phyloP scores from a whole-genome alignment of 2,113 vertebrate species.

The Elephantulus edwardii region DNA sequence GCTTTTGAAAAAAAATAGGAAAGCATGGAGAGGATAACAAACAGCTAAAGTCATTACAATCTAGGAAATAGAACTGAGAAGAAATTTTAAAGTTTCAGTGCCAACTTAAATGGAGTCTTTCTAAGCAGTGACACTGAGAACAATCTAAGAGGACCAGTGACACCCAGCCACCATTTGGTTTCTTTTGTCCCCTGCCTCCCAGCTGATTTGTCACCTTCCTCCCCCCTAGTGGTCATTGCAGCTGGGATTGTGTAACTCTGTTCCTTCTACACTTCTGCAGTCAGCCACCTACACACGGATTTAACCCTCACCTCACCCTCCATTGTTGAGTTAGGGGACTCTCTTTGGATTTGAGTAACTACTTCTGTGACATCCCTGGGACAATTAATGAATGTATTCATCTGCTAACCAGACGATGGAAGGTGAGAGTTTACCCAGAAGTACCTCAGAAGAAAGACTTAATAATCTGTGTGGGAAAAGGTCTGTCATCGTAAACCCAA shows the following conservation, averaged over 20 bases:
- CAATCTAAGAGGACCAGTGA: not conserved
- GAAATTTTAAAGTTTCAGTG: not conserved
- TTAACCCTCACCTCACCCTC: too few relatives aligned
- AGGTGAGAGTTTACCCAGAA: not conserved
- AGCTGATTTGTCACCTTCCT: not conserved
- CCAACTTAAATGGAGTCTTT: not conserved
- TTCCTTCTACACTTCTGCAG: not conserved
- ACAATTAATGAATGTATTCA: not conserved
- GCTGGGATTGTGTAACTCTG: rapidly evolving
- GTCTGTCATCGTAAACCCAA: not conserved
- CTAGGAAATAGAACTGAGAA: not conserved
- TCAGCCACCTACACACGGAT: not conserved
- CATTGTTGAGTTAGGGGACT: too few relatives aligned
- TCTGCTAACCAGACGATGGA: not conserved
- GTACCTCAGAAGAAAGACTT: not conserved
- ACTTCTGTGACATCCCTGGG: not conserved
- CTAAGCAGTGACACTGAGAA: not conserved
- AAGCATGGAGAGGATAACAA: not conserved
- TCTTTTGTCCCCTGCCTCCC: rapidly evolving
- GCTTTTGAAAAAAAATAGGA: not conserved
- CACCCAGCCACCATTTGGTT: too few relatives aligned
- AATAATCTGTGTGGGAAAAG: not conserved
- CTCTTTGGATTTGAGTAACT: not conserved
- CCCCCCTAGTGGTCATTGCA: not conserved
- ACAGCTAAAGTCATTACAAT: not conserved